A percentile compares a stretch with the other conserved stretches of the same genome.
Evolutionary conservation across 2,113 vertebrate species (phyloP).

Genomic region (Emydocephalus ijimae): DNA sequence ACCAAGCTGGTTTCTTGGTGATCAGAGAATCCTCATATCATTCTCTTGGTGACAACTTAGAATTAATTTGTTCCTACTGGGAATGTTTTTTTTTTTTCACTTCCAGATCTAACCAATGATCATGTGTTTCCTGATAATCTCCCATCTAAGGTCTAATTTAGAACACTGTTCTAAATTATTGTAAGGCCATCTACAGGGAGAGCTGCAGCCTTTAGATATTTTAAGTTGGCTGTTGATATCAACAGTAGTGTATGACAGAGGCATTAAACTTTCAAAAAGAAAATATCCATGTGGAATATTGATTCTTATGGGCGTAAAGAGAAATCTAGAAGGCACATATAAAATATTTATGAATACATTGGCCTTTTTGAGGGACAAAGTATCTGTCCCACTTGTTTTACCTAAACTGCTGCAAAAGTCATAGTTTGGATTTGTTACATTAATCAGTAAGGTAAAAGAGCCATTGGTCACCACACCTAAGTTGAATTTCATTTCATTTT

Average conservation of each 20-base stretch:
- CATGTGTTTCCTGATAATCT: background rate
- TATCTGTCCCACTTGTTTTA: slow-evolving; percentile 30
- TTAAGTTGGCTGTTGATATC: slow-evolving; percentile 47
- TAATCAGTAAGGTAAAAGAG: slow-evolving; percentile 29
- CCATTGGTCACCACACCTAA: slow-evolving; percentile 21
- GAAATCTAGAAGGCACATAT: slow-evolving; percentile 32
- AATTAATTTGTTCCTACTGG: background rate
- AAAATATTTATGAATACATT: slow-evolving; percentile 52
- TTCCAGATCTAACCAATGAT: background rate
- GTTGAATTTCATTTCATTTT: slow-evolving; percentile 39
- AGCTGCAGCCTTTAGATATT: background rate
- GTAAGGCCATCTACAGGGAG: background rate
- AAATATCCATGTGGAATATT: slow-evolving; percentile 38
- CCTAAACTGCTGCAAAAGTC: slow-evolving; percentile 40
- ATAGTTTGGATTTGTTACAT: slow-evolving; percentile 40
- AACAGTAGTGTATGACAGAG: slow-evolving; percentile 37
- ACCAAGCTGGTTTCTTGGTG: background rate
- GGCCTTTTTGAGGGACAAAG: slow-evolving; percentile 45
- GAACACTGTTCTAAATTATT: background rate
- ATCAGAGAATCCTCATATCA: background rate
- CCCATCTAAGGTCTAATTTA: background rate
- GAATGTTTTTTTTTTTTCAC: background rate
- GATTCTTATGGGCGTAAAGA: slow-evolving; percentile 35
- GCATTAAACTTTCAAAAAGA: background rate
- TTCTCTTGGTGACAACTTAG: background rate